Evolutionary conservation across 2,113 vertebrate genomes (phyloP).

Genomic region (Pygoscelis antarcticus): DNA sequence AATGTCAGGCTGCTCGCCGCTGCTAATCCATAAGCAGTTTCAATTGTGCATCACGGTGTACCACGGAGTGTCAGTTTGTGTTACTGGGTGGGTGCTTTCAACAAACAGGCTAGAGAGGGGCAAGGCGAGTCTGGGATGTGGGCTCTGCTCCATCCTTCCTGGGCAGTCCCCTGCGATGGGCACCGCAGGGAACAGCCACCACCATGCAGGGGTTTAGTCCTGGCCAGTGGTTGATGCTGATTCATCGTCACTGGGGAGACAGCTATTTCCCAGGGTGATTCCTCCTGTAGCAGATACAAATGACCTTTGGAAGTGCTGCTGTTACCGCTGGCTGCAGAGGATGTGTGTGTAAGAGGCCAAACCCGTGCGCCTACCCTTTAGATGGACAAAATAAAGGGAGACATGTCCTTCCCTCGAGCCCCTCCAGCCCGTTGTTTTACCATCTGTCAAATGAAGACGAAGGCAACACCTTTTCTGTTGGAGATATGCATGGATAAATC

Average conservation of each 20-base stretch:
- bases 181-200: neutral
- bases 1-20: neutral
- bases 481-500: neutral
- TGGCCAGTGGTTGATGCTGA: neutral
- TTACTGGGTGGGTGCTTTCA: neutral
- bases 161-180: neutral
- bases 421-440: neutral
- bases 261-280: neutral
- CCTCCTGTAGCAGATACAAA: neutral
- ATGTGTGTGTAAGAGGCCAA: neutral
- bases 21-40: neutral
- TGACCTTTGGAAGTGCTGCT: neutral
- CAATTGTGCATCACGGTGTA: neutral
- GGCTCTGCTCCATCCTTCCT: neutral
- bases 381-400: neutral
- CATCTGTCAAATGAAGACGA: neutral
- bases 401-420: rapidly evolving
- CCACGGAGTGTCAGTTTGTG: rapidly evolving
- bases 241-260: neutral
- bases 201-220: neutral
- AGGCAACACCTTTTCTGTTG: conserved; percentile 2
- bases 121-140: neutral
- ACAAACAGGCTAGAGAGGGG: neutral
- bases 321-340: neutral
- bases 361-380: neutral